Conservation (phyloP, 2,888 invertebrate genomes). For the Ormyrus rosae region DNA sequence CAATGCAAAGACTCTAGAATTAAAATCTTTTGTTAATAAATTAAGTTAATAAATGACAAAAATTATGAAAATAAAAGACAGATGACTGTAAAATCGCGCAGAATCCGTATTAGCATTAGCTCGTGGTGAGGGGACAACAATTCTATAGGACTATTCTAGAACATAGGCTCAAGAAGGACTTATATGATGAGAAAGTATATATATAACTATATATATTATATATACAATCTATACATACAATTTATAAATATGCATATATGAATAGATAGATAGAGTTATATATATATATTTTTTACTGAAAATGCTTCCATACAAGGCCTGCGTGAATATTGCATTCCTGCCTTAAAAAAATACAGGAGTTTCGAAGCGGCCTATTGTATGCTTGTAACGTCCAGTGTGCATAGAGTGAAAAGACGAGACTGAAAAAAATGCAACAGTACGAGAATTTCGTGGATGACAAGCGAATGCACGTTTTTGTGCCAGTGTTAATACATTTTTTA, state of each 20-base stretch:
- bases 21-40: no score
- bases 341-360: slow-evolving; percentile 68
- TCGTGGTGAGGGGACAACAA: slow-evolving; percentile 74
- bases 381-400: slow-evolving; percentile 65
- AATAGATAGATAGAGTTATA: slow-evolving; percentile 58
- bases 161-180: slow-evolving; percentile 62
- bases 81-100: slow-evolving; percentile 67
- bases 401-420: slow-evolving; percentile 58
- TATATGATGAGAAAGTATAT: slow-evolving; percentile 59
- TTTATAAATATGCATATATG: slow-evolving; percentile 61
- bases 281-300: slow-evolving; percentile 66
- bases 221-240: slow-evolving; percentile 55
- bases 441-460: slow-evolving; percentile 42
- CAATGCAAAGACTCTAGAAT: slow-evolving; percentile 67
- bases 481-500: slow-evolving; percentile 49
- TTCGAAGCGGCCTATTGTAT: slow-evolving; percentile 68
- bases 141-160: slow-evolving; percentile 66
- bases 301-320: slow-evolving; percentile 70
- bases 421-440: slow-evolving; percentile 51
- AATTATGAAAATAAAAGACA: slow-evolving; percentile 59
- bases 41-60: neutral
- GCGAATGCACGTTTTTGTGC: slow-evolving; percentile 56
- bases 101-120: slow-evolving; percentile 69
- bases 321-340: slow-evolving; percentile 68
- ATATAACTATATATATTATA: slow-evolving; percentile 54